Evolutionary conservation across 2,113 vertebrate species (phyloP), one percentile per base, ranked within the genome.

Genomic region (Phasianus colchicus): DNA sequence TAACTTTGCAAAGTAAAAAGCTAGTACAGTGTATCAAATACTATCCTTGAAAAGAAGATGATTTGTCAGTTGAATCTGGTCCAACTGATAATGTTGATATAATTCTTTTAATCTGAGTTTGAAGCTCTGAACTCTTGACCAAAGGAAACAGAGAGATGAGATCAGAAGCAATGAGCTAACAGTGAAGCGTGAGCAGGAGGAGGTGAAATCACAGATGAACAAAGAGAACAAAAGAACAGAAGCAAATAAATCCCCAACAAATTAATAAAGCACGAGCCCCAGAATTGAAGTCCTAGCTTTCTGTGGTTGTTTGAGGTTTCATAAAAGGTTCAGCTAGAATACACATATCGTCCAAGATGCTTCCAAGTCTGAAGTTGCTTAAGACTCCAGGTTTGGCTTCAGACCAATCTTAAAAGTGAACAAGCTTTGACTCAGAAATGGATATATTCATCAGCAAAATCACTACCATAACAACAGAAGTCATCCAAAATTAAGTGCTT

Each of bases 1-100:
- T 91, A 94, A 82, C 73, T 96, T 83, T 40, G 36, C 29, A 89
- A 90, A 89, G 64, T 74, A 93, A 88, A 82, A 94, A 67, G 24
- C 6, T 52, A 92, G 61, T 57, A 83, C 43, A 43, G 27, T 74
- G 64, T 79, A 90, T 89, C 76, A 89, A 89, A 95, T 47, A 70
- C 4, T n/a, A 42, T 38, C 55, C 52, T 54, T 88, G 55, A 92
- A 92, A 95, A 92, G 65, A 40, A 85, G 74, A 76, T 29, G 36
- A 65, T 76, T 67, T 93, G 81, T 72, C 94, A 94, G 52, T 9
- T 54, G 63, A 93, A 97, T 78, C 52, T 64, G 47, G 94, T 73
- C 25, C 67, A 87, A 64, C 25, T 27, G 88, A 84, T 87, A 91
- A 88, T 27, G 24, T 70, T 76, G 65, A 90, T 86, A 64, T 13